phyloP scores from a whole-genome alignment of 2,113 vertebrate genomes.

The Centropus unirufus region DNA sequence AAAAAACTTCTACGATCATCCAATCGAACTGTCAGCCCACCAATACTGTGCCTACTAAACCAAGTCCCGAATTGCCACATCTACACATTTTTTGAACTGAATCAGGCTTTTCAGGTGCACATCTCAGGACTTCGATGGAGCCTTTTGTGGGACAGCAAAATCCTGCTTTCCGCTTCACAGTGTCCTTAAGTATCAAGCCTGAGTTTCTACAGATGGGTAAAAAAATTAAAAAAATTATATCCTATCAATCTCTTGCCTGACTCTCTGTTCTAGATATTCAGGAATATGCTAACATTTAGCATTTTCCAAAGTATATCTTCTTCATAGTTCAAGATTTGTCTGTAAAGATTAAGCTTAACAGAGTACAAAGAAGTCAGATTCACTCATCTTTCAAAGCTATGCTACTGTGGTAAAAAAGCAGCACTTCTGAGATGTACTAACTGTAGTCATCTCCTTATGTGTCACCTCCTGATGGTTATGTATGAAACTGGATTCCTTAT shows the following conservation, averaged over 20 bases:
- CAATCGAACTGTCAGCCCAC: too few relatives aligned
- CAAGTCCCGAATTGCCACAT: too few relatives aligned
- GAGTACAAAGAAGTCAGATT: neutral
- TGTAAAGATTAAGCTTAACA: neutral
- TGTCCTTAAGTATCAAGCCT: neutral
- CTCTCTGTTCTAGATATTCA: neutral
- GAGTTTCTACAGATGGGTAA: neutral
- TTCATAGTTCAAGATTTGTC: neutral
- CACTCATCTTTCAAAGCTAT: neutral
- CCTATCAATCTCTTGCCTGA: neutral
- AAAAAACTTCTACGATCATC: too few relatives aligned
- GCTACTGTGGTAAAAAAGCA: neutral
- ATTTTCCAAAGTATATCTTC: neutral
- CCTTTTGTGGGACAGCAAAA: neutral
- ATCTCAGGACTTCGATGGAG: neutral
- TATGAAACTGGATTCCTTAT: neutral
- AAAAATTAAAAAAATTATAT: neutral
- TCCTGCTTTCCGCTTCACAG: neutral
- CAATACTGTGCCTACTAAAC: too few relatives aligned
- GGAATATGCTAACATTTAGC: neutral
- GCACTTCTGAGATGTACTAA: neutral
- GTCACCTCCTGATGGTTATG: neutral
- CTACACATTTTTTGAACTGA: too few relatives aligned
- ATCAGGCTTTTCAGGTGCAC: neutral
- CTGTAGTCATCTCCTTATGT: neutral